These are phyloP conservation scores for Pristionchus exspectatus DNA, from an alignment of 2,888 invertebrate genomes.

Conservation along the genomic window DNA sequence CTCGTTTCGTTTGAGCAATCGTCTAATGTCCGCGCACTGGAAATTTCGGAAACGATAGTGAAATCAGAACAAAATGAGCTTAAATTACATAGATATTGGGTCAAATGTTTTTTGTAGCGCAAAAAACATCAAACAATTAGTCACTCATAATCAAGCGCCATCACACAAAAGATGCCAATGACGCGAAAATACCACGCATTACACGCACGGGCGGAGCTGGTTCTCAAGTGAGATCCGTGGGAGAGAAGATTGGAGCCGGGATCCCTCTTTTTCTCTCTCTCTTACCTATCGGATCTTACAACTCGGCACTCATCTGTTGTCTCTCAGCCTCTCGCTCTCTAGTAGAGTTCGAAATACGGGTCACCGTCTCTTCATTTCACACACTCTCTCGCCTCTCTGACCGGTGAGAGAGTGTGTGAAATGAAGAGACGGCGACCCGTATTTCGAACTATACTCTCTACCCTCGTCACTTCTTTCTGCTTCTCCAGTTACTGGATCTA, in stretches of 20 bases:
- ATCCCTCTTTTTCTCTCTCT: constrained; percentile 37
- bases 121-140: not conserved
- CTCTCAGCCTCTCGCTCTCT: not conserved
- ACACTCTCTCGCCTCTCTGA: too few species aligned
- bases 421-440: too few species aligned
- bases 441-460: too few species aligned
- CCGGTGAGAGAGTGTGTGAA: too few species aligned
- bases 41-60: not conserved
- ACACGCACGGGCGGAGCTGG: not conserved
- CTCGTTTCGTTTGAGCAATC: too few species aligned
- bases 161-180: not conserved
- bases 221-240: constrained; percentile 30
- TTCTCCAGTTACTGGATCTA: not conserved
- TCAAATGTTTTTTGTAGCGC: not conserved
- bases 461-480: not conserved
- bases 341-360: too few species aligned
- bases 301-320: not conserved
- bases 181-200: constrained; percentile 38
- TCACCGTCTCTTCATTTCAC: too few species aligned
- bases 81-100: not conserved
- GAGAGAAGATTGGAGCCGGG: constrained; percentile 1
- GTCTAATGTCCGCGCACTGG: too few species aligned
- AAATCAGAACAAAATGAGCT: not conserved
- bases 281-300: not conserved
- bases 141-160: not conserved